phyloP scores from a whole-genome alignment of 2,113 vertebrate species.

The Athene noctua region DNA sequence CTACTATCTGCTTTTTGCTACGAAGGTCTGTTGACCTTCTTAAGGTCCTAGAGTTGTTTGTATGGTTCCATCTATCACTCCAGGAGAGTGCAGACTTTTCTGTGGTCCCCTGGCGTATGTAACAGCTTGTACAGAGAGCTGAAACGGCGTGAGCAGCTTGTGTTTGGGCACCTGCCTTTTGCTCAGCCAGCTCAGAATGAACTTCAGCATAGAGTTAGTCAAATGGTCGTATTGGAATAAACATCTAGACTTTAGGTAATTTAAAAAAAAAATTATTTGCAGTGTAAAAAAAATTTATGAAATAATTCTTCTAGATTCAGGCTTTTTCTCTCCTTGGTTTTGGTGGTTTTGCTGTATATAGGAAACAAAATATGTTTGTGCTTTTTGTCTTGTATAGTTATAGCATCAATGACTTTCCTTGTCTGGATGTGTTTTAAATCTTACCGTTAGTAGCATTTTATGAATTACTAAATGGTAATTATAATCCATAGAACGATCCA shows the following conservation, averaged over 20 bases:
- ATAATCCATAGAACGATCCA: background rate
- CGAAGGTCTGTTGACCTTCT: background rate
- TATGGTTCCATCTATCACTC: background rate
- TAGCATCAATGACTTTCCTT: background rate
- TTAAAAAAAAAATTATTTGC: background rate
- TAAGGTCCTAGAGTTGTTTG: background rate
- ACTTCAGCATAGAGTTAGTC: background rate
- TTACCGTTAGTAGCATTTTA: background rate
- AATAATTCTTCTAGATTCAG: background rate
- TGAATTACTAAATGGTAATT: background rate
- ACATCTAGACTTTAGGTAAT: background rate
- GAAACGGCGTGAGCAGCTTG: background rate
- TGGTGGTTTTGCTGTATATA: background rate
- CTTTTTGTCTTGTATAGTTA: background rate
- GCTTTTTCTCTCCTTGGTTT: background rate
- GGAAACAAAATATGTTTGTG: background rate
- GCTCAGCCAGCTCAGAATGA: background rate
- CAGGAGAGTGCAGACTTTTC: background rate
- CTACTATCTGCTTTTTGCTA: background rate
- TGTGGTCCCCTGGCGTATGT: accelerated
- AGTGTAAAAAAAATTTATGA: background rate
- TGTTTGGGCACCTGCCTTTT: background rate
- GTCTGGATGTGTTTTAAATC: background rate
- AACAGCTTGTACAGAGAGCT: background rate
- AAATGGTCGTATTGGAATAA: background rate